These are phyloP conservation scores for Pachyuromys duprasi DNA, from an alignment of 2,797 vertebrate species.

Conservation along the genomic window DNA sequence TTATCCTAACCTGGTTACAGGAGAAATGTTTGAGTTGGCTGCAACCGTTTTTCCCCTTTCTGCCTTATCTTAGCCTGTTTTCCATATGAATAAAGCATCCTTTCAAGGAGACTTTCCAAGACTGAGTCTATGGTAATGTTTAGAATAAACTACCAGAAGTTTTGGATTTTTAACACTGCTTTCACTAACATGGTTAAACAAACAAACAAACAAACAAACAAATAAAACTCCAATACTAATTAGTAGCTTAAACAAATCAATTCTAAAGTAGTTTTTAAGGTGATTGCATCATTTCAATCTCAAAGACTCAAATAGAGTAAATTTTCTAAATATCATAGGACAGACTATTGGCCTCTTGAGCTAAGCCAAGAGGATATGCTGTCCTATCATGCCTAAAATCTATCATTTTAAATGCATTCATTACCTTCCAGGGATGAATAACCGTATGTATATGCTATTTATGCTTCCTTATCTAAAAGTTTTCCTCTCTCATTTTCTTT, in stretches of 20 bases:
- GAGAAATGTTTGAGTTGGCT: not conserved
- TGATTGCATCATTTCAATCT: constrained; percentile 20
- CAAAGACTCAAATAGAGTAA: constrained; percentile 22
- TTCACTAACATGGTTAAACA: not conserved
- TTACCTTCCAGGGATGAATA: constrained; percentile 28
- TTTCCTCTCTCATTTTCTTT: constrained; percentile 32
- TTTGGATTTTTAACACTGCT: not conserved
- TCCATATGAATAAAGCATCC: constrained; percentile 1
- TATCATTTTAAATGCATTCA: constrained; percentile 25
- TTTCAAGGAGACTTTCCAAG: not conserved
- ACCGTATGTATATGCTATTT: not conserved
- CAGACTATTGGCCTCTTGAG: not conserved
- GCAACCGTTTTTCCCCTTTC: not conserved
- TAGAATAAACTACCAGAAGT: not conserved
- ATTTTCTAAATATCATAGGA: constrained; percentile 15
- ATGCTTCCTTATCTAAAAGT: constrained; percentile 27
- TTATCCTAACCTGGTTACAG: not conserved
- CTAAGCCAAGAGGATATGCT: not conserved
- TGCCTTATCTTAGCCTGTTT: not conserved
- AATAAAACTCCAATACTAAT: not conserved
- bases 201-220: not conserved
- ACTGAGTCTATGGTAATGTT: not conserved
- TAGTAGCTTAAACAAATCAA: constrained; percentile 12
- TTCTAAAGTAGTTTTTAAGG: constrained; percentile 2
- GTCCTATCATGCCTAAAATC: not conserved